phyloP scores from a whole-genome alignment of 2,888 invertebrate species.

The Eristalis pertinax region DNA sequence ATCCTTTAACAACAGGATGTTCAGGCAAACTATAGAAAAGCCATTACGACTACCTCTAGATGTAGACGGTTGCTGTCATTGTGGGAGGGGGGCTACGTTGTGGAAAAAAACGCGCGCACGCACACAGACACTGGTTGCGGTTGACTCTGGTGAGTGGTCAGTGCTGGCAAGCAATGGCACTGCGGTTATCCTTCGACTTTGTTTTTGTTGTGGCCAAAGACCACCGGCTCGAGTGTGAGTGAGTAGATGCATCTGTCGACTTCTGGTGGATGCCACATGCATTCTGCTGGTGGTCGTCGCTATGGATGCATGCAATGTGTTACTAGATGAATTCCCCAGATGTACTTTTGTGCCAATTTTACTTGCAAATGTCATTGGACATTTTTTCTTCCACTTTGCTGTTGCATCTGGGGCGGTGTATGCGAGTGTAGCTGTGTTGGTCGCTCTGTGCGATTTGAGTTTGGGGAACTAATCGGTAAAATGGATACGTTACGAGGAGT shows the following conservation, averaged over 20 bases:
- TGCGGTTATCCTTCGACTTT: slow-evolving; percentile 34
- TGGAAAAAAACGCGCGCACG: background rate
- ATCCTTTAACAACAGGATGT: slow-evolving; percentile 54
- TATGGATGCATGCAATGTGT: slow-evolving; percentile 46
- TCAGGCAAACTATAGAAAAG: slow-evolving; percentile 41
- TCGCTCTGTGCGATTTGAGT: slow-evolving; percentile 22
- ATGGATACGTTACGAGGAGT: slow-evolving; percentile 33
- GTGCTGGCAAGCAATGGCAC: slow-evolving; percentile 16
- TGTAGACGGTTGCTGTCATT: background rate
- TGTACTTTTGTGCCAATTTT: slow-evolving; percentile 56
- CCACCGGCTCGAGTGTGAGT: slow-evolving; percentile 12
- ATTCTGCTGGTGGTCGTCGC: slow-evolving; percentile 12
- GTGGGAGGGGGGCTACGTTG: background rate
- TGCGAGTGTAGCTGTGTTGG: background rate
- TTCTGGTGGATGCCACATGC: slow-evolving; percentile 44
- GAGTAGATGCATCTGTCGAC: slow-evolving; percentile 1
- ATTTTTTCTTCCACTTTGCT: background rate
- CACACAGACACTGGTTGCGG: background rate
- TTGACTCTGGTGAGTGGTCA: slow-evolving; percentile 12
- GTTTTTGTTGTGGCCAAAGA: slow-evolving; percentile 38
- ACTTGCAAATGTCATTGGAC: slow-evolving; percentile 66
- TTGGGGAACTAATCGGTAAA: slow-evolving; percentile 51
- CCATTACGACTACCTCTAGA: slow-evolving; percentile 41
- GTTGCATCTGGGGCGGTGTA: background rate
- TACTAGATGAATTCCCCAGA: slow-evolving; percentile 46